phyloP scores from a whole-genome alignment of 2,113 vertebrate genomes.

The Seriola rivoliana region DNA sequence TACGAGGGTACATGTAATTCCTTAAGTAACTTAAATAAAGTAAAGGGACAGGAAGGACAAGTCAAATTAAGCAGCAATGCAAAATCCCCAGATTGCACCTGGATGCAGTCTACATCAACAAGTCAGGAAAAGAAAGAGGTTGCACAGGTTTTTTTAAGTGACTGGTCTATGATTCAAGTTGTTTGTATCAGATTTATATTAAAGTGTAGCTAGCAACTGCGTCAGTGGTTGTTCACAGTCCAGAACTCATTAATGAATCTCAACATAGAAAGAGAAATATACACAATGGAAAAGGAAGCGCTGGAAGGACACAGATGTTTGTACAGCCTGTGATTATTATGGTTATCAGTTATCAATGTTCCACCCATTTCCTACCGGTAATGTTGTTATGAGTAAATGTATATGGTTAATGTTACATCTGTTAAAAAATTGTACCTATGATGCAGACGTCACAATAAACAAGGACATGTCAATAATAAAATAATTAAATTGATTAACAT shows the following conservation, averaged over 20 bases:
- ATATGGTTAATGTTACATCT: background rate
- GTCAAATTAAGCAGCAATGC: background rate
- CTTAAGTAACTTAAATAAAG: background rate
- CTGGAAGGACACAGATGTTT: background rate
- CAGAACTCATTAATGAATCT: background rate
- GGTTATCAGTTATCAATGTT: background rate
- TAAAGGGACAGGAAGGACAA: background rate
- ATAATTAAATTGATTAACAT: background rate
- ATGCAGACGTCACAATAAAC: background rate
- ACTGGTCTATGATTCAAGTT: background rate
- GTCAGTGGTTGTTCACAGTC: background rate
- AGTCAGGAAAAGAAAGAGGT: too few species aligned
- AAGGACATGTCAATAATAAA: background rate
- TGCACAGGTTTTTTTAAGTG: too few species aligned
- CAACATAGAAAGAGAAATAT: background rate
- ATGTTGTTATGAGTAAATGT: background rate
- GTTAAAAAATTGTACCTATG: background rate
- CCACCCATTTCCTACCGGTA: background rate
- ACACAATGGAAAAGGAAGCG: background rate
- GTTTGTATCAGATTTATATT: background rate
- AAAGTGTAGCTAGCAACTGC: background rate
- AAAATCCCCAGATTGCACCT: background rate
- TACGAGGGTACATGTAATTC: too few species aligned
- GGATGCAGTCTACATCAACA: too few species aligned
- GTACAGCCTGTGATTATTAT: background rate